Evolutionary conservation across 2,797 vertebrate genomes (phyloP), one percentile per base, ranked within the genome.

Genomic region (Ispidina lecontei): DNA sequence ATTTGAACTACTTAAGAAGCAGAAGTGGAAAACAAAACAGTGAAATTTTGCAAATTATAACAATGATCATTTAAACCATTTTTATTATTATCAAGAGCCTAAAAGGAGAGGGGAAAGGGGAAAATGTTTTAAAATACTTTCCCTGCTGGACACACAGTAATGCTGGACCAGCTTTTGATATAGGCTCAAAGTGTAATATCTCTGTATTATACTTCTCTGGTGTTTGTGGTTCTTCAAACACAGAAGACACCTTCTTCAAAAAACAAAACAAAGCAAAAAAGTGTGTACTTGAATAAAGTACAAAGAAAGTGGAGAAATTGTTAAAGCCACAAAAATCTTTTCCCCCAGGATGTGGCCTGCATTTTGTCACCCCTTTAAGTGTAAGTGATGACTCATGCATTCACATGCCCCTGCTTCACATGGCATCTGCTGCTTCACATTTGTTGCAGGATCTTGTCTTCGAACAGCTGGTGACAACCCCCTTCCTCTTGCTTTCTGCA

Each of bases 381-480:
- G 73, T 51, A 4, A 35, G 74, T 10, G 71, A 70, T 96, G 93
- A 95, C 60, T 95, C 91, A 94, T 3, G 12, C 80, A 64, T 94
- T 94, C 75, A 70, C 22, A 76, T 91, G 95, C 84, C 55, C 74
- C 7, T 9, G 58, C 67, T 88, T 90, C 90, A 79, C 60, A 71
- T 2, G 2, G 86, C 94, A 95, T 94, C 93, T 95, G 95, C 94
- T 93, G 90, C 84, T 82, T 10, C 60, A 55, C 60, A 76, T 94
- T 94, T 90, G 68, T 82, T 86, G 86, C 81, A 89, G 84, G 80
- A 95, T 91, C 87, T 90, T 86, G 90, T 86, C 80, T 95, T 90
- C 9, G 71, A 95, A 84, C 90, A 95, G 93, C 95, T 96, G 95
- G 86, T 94, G 88, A 87, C 91, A 94, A 37, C 93, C 88, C 86